Evolutionary conservation across 1,140 invertebrate genomes (phyloP), one percentile per base, ranked within the genome.

Genomic region (Melanaphis sacchari): DNA sequence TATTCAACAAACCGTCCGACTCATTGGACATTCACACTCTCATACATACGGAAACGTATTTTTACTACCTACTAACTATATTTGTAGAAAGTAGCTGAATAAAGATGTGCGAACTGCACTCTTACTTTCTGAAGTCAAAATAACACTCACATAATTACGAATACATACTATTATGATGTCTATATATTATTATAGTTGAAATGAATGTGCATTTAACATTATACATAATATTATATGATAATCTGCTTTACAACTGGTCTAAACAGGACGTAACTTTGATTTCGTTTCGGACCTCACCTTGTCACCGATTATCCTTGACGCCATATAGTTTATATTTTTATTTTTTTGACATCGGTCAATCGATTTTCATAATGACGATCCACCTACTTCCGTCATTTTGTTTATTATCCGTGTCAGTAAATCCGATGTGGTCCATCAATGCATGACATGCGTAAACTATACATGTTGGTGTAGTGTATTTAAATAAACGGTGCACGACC

Each of bases 351-450:
- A 31, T n/a, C 46, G 91, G 91, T 92, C 91, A 92, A 92, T 92
- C 76, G 91, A 92, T 92, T 84, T 92, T 84, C 76, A 92, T 92
- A 31, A 92, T 38, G 46, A 52, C 26, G 91, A 52, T 38, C 81
- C 76, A 93, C 91, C 91, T 84, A 93, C 81, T 93, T 93, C 91
- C 91, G 91, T 85, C 81, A 93, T 93, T 38, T 93, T 41, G 36
- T 40, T 38, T 49, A 49, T 93, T 41, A 85, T 93, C 81, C 46
- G 36, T 66, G 54, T 90, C 26, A 43, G 43, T 93, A 49, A 92
- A 92, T 92, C 76, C 46, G 91, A 84, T 93, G 22, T 93, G 81
- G 46, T 85, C 46, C 81, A 85, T 85, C 43, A 82, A 38, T n/a
- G 90, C 90, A 46, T 46, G 46, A 91, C 90, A 4, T 91, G 11